Conservation (phyloP, 2,888 invertebrate genomes). For the Netelia inedita region DNA sequence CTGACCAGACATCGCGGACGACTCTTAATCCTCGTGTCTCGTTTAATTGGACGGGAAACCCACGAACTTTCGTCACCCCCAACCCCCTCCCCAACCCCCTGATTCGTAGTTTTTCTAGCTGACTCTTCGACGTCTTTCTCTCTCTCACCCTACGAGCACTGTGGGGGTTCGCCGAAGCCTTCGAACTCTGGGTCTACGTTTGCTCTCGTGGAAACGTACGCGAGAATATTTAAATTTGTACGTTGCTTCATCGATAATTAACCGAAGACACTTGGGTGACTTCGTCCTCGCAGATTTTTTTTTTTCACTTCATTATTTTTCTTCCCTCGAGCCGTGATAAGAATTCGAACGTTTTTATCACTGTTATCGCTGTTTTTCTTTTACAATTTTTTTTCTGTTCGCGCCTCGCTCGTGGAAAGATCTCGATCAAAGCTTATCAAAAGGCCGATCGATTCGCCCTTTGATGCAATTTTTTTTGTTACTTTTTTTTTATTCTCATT, state of each 20-base stretch:
- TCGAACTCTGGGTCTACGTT: conserved; percentile 22
- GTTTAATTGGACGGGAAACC: conserved; percentile 69
- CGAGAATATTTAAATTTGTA: neutral
- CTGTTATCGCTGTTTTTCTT: neutral
- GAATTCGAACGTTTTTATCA: neutral
- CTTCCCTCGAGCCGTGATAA: neutral
- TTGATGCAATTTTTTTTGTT: conserved; percentile 48
- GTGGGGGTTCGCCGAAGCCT: conserved; percentile 57
- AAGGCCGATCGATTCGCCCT: conserved; percentile 55
- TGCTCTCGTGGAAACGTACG: conserved; percentile 12
- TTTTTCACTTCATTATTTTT: neutral
- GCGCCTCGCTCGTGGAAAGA: conserved; percentile 32
- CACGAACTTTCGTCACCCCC: conserved; percentile 65
- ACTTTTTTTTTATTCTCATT: conserved; percentile 11
- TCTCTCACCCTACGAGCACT: conserved; percentile 16
- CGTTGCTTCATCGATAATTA: conserved; percentile 25
- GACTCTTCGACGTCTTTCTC: neutral
- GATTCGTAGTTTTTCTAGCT: conserved; percentile 1
- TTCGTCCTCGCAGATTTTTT: conserved; percentile 25
- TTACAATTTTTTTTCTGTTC: neutral
- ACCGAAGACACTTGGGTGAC: conserved; percentile 52
- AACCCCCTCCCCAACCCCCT: neutral
- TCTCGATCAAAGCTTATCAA: conserved; percentile 67
- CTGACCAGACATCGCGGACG: conserved; percentile 40
- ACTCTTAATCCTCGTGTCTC: conserved; percentile 66